A percentile compares a stretch with the other conserved stretches of the same genome.
phyloP scores from a whole-genome alignment of 1,140 invertebrate genomes.

The Medauroidea extradentata region DNA sequence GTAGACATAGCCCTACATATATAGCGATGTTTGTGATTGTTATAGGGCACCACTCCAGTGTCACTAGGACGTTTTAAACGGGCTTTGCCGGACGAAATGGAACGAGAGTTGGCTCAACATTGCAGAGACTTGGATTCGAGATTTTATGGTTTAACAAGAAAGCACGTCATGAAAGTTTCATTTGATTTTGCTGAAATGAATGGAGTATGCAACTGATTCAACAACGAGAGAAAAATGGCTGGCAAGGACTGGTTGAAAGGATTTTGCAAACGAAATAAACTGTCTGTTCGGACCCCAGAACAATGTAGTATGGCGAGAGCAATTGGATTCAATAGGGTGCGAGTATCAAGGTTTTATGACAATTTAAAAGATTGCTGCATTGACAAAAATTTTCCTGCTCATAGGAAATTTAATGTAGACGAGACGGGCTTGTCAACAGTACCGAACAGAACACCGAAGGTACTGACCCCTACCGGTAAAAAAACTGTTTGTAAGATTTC shows the following conservation, averaged over 20 bases:
- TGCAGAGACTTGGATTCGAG: conserved; percentile 7
- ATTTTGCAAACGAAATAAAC: conserved; percentile 25
- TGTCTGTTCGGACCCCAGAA: too few species aligned
- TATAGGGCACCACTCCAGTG: too few species aligned
- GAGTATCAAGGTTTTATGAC: conserved; percentile 26
- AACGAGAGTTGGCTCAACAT: conserved; percentile 15
- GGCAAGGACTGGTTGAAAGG: conserved; percentile 25
- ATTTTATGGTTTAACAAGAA: conserved; percentile 26
- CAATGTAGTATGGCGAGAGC: background rate
- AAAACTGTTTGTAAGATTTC: conserved; percentile 21
- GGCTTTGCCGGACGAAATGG: conserved; percentile 17
- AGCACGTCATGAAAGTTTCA: conserved; percentile 25
- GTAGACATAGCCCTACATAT: too few species aligned
- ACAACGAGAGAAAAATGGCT: conserved; percentile 19
- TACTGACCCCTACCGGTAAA: conserved; percentile 12
- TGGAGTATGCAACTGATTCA: conserved; percentile 18
- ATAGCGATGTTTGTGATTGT: too few species aligned
- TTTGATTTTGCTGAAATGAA: conserved; percentile 28
- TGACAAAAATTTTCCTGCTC: too few species aligned
- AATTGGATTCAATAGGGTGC: conserved; percentile 23
- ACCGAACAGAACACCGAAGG: conserved; percentile 3
- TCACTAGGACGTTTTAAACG: background rate
- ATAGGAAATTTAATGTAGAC: too few species aligned
- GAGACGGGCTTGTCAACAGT: too few species aligned
- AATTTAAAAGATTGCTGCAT: background rate